Percentiles rank a stretch among this genome's conserved stretches.
Conservation (phyloP, 2,113 vertebrate genomes). For the Centrocercus urophasianus region DNA sequence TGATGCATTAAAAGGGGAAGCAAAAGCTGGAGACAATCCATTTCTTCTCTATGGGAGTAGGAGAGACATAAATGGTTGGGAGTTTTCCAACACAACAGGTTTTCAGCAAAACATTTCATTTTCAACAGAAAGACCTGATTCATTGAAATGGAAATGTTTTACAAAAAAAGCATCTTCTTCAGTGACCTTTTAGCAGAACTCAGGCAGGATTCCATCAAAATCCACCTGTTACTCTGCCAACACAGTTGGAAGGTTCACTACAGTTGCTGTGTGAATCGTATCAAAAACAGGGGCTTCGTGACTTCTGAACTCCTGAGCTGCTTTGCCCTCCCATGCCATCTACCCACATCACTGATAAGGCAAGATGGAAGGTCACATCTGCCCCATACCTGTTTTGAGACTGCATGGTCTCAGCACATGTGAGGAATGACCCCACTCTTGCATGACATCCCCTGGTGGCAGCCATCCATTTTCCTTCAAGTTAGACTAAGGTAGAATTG, state of each 20-base stretch:
- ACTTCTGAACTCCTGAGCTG: neutral
- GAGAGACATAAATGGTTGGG: slow-evolving; percentile 35
- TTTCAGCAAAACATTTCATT: slow-evolving; percentile 59
- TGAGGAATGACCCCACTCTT: neutral
- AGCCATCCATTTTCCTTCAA: neutral
- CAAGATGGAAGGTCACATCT: neutral
- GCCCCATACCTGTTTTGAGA: neutral
- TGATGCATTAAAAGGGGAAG: slow-evolving; percentile 20
- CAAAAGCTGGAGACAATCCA: neutral
- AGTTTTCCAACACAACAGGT: slow-evolving; percentile 61
- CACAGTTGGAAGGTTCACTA: neutral
- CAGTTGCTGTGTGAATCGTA: neutral
- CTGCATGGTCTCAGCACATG: neutral
- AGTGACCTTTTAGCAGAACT: slow-evolving; percentile 23
- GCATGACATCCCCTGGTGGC: fast-evolving
- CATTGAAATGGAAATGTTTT: slow-evolving; percentile 66
- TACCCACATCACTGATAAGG: neutral
- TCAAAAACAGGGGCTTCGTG: neutral
- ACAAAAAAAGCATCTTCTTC: slow-evolving; percentile 58
- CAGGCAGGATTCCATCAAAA: neutral
- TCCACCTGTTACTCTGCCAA: slow-evolving; percentile 18
- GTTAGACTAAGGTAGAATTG: neutral
- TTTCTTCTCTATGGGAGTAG: slow-evolving; percentile 19
- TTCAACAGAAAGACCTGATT: slow-evolving; percentile 59
- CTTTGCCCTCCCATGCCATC: neutral